Evolutionary conservation across 2,797 vertebrate species (phyloP).

Genomic region (Gymnoscopelus microlampas): DNA sequence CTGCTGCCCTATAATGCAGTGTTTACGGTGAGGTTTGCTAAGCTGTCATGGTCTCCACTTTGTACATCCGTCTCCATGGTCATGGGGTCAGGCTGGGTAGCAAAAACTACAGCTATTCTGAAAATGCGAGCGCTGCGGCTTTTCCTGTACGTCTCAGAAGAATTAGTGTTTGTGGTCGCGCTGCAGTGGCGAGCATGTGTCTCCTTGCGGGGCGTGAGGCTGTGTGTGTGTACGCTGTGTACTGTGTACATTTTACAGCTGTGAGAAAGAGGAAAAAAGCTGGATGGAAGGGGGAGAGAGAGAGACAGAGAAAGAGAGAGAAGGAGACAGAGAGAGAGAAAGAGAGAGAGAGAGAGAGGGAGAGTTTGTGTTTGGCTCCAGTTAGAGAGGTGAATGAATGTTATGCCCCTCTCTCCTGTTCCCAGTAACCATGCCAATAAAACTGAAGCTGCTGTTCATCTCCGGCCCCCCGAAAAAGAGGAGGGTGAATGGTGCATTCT

Average conservation of each 20-base stretch:
- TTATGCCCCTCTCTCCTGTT: conserved; percentile 1
- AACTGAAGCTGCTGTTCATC: conserved; percentile 11
- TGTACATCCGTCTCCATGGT: conserved; percentile 21
- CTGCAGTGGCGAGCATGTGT: conserved; percentile 42
- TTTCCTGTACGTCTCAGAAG: neutral
- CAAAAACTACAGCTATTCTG: conserved; percentile 18
- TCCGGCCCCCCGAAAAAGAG: conserved; percentile 1
- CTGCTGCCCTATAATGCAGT: neutral
- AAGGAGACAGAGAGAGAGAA: conserved; percentile 11
- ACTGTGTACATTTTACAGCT: conserved; percentile 11
- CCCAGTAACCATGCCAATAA: conserved; percentile 1
- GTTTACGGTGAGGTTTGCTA: neutral
- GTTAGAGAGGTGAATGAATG: conserved; percentile 8
- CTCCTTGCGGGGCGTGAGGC: conserved; percentile 42
- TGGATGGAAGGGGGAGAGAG: conserved; percentile 8
- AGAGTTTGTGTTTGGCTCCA: conserved; percentile 9
- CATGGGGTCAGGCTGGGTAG: conserved; percentile 27
- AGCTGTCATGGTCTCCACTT: conserved; percentile 14
- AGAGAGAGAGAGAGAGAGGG: conserved; percentile 5
- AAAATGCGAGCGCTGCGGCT: conserved; percentile 25
- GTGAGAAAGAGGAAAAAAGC: neutral
- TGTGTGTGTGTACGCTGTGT: conserved; percentile 12
- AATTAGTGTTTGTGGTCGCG: conserved; percentile 35
- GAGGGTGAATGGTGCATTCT: conserved; percentile 37
- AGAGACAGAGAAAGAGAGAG: conserved; percentile 17